These are phyloP conservation scores for Lipotes vexillifer DNA, from an alignment of 2,113 vertebrate genomes.

Conservation along the genomic window DNA sequence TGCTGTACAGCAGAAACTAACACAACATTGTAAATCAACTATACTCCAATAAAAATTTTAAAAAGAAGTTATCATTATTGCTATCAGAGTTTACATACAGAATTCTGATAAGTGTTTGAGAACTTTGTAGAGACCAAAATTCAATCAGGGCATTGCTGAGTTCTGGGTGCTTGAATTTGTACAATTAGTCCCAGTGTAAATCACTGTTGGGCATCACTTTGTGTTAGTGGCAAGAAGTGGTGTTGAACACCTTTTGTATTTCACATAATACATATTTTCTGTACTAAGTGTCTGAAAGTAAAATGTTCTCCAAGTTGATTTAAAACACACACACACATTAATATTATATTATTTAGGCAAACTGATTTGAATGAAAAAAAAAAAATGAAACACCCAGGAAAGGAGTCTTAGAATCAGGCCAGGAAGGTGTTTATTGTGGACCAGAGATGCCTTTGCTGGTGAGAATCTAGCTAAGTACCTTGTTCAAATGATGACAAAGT, in stretches of 20 bases:
- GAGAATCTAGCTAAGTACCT: neutral
- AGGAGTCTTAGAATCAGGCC: neutral
- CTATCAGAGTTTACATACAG: neutral
- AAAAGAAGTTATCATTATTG: neutral
- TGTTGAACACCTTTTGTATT: neutral
- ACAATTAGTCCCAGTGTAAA: neutral
- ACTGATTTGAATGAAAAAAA: neutral
- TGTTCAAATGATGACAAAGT: neutral
- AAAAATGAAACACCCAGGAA: neutral
- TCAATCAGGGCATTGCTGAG: neutral
- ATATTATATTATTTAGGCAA: neutral
- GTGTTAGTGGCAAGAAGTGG: neutral
- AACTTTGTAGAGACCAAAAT: neutral
- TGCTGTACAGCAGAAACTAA: too few species aligned
- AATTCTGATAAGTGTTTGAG: neutral
- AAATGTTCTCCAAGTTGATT: neutral
- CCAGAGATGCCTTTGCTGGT: neutral
- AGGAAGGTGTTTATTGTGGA: neutral
- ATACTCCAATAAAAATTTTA: too few species aligned
- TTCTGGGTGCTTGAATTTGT: neutral
- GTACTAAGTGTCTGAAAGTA: neutral
- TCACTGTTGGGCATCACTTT: neutral
- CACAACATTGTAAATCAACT: too few species aligned
- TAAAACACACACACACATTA: neutral
- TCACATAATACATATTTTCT: neutral